Conservation (phyloP, 2,888 invertebrate species). For the Tipula unca region DNA sequence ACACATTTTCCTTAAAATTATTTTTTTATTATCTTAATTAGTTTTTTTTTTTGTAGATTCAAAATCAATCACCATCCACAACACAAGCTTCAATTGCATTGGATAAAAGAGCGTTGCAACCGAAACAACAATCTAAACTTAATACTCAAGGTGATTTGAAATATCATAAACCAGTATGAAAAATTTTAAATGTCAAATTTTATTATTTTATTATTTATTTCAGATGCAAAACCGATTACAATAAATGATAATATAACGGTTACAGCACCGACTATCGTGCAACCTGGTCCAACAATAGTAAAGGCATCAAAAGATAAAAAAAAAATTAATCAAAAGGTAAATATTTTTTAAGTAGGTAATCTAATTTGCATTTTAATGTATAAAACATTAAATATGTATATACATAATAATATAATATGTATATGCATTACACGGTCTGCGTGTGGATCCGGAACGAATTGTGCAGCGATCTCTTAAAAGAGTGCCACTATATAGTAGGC, state of each 20-base stretch:
- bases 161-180: neutral
- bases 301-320: constrained; percentile 45
- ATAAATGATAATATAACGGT: constrained; percentile 16
- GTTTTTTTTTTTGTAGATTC: constrained; percentile 33
- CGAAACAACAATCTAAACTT: constrained; percentile 50
- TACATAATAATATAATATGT: too few species aligned
- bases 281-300: constrained; percentile 41
- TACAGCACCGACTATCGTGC: neutral
- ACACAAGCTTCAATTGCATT: constrained; percentile 44
- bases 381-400: too few species aligned
- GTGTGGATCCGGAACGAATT: too few species aligned
- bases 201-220: neutral
- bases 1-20: neutral
- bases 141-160: constrained; percentile 21
- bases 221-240: constrained; percentile 8
- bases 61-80: constrained; percentile 25
- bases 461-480: too few species aligned
- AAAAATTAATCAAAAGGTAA: constrained; percentile 51
- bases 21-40: neutral
- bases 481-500: too few species aligned
- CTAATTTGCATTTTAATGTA: too few species aligned
- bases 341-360: constrained; percentile 24
- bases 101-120: constrained; percentile 59
- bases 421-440: too few species aligned
- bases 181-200: neutral